A percentile compares a stretch with the other conserved stretches of the same genome.
phyloP scores from a whole-genome alignment of 2,888 invertebrate genomes.

The Ceramica pisi region DNA sequence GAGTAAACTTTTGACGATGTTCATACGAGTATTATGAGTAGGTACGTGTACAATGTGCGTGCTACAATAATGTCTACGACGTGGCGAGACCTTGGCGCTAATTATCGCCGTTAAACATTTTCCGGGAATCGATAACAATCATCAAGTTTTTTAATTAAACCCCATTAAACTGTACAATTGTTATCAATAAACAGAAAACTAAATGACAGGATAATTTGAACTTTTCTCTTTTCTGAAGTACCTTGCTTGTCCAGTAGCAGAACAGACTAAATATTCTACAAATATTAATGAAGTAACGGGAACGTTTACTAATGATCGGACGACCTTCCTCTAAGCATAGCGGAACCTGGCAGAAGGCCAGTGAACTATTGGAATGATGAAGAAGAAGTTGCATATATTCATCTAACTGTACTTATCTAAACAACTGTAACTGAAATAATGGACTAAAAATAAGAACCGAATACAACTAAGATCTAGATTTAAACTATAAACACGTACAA shows the following conservation, averaged over 20 bases:
- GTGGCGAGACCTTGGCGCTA: constrained; percentile 50
- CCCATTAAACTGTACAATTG: constrained; percentile 33
- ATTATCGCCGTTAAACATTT: constrained; percentile 52
- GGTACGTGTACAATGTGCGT: constrained; percentile 28
- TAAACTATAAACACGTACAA: constrained; percentile 37
- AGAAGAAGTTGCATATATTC: constrained; percentile 25
- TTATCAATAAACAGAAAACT: constrained; percentile 16
- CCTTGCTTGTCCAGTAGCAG: constrained; percentile 27
- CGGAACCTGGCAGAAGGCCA: constrained; percentile 51
- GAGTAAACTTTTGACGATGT: constrained; percentile 47
- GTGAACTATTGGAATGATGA: constrained; percentile 20
- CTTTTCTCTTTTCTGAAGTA: constrained; percentile 6
- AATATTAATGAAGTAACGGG: constrained; percentile 27
- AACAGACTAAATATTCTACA: constrained; percentile 8
- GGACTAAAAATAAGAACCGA: constrained; percentile 5
- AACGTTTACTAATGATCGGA: constrained; percentile 37
- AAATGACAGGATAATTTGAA: constrained; percentile 31
- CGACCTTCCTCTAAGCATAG: constrained; percentile 39
- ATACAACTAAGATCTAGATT: constrained; percentile 19
- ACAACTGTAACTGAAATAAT: constrained; percentile 25
- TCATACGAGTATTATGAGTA: constrained; percentile 17
- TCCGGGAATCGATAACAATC: constrained; percentile 51
- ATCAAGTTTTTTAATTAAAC: constrained; percentile 44
- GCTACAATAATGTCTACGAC: constrained; percentile 35
- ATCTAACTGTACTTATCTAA: constrained; percentile 1